Conservation (phyloP, 2,797 vertebrate genomes). For the Peromyscus melanophrys region DNA sequence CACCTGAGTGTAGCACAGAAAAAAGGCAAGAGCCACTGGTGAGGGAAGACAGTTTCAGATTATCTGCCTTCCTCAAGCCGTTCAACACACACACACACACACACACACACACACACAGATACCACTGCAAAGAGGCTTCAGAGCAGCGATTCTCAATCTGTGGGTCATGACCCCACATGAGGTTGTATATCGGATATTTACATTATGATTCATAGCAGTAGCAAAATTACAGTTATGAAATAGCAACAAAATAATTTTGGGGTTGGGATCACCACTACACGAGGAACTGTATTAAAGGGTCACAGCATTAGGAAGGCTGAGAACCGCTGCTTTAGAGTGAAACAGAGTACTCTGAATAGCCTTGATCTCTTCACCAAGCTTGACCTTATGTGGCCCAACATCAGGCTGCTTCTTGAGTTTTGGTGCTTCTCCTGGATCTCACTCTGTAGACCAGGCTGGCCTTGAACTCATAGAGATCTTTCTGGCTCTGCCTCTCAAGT, state of each 20-base stretch:
- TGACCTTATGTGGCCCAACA: not conserved
- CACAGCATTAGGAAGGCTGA: not conserved
- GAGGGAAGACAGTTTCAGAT: not conserved
- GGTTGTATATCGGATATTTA: not conserved
- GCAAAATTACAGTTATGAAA: not conserved
- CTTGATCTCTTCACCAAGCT: not conserved
- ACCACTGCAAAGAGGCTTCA: not conserved
- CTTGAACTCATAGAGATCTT: no score
- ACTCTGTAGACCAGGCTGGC: no score
- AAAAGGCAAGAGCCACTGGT: not conserved
- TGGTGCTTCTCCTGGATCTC: no score
- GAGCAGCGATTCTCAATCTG: not conserved
- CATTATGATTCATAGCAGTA: not conserved
- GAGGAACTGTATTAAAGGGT: not conserved
- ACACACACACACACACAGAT: not conserved
- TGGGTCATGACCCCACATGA: not conserved
- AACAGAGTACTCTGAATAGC: not conserved
- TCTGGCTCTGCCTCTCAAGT: no score
- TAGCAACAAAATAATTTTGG: not conserved
- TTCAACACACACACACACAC: not conserved
- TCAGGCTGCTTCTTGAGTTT: no score
- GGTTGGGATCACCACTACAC: not conserved
- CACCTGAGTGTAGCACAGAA: not conserved
- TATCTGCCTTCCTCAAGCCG: not conserved
- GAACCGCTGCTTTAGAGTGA: not conserved